Evolutionary conservation across 1,140 invertebrate species (phyloP).

Genomic region (Pogonognathellus flavescens): DNA sequence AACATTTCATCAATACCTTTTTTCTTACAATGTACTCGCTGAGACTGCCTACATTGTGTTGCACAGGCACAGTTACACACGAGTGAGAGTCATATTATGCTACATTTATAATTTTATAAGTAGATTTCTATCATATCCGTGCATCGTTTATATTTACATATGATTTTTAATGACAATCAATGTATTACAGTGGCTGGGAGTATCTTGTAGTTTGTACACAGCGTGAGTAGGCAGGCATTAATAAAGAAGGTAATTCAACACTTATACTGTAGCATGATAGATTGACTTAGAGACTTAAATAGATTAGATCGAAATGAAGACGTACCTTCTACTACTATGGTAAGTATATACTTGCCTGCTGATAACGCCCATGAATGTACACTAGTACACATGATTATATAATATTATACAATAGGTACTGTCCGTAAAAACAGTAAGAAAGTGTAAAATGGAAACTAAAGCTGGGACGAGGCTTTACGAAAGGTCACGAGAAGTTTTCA

Average conservation of each 20-base stretch:
- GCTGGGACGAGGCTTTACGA: conserved; percentile 23
- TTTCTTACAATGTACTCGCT: neutral
- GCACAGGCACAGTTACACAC: neutral
- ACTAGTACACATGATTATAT: neutral
- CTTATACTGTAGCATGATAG: too few species aligned
- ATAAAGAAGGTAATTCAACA: too few species aligned
- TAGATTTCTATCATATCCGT: neutral
- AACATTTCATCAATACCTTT: neutral
- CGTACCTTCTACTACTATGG: neutral
- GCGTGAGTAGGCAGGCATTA: too few species aligned
- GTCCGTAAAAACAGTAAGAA: conserved; percentile 19
- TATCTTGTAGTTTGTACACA: too few species aligned
- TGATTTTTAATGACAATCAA: too few species aligned
- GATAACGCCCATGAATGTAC: neutral
- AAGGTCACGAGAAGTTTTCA: conserved; percentile 45
- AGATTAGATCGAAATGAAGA: too few species aligned
- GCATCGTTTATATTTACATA: too few species aligned
- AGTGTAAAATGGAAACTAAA: conserved; percentile 21
- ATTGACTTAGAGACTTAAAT: too few species aligned
- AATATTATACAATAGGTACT: neutral
- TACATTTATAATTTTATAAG: neutral
- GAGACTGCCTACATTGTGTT: neutral
- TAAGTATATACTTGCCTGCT: neutral
- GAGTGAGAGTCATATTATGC: neutral
- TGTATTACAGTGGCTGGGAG: too few species aligned